These are phyloP conservation scores for Lepidurus packardi DNA, from an alignment of 1,140 invertebrate genomes.

Conservation along the genomic window DNA sequence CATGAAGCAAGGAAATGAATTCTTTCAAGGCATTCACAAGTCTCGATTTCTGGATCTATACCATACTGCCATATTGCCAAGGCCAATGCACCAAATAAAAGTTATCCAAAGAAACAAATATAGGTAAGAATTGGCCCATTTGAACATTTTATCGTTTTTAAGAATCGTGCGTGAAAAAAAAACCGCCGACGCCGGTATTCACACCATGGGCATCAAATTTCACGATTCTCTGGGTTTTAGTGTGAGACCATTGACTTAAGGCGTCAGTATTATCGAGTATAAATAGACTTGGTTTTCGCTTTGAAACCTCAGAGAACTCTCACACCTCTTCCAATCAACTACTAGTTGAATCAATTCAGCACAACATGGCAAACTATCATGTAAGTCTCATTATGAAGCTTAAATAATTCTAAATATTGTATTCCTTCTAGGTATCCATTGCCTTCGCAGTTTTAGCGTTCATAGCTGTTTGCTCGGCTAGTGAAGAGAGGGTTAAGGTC, in stretches of 20 bases:
- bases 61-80: no score
- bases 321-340: neutral
- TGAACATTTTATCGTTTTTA: neutral
- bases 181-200: neutral
- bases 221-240: neutral
- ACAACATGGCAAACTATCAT: neutral
- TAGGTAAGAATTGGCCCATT: no score
- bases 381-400: neutral
- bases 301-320: neutral
- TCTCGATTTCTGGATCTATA: no score
- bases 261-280: neutral
- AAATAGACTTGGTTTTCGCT: neutral
- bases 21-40: no score
- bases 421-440: neutral
- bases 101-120: no score
- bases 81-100: no score
- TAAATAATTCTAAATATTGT: neutral
- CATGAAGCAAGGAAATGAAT: no score
- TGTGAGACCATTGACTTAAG: neutral
- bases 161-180: slow-evolving; percentile 12
- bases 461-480: neutral
- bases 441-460: neutral
- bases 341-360: neutral
- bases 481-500: neutral
- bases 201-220: neutral